These are phyloP conservation scores for Hirtodrosophila alboralis DNA, from an alignment of 2,888 invertebrate species.

Conservation along the genomic window DNA sequence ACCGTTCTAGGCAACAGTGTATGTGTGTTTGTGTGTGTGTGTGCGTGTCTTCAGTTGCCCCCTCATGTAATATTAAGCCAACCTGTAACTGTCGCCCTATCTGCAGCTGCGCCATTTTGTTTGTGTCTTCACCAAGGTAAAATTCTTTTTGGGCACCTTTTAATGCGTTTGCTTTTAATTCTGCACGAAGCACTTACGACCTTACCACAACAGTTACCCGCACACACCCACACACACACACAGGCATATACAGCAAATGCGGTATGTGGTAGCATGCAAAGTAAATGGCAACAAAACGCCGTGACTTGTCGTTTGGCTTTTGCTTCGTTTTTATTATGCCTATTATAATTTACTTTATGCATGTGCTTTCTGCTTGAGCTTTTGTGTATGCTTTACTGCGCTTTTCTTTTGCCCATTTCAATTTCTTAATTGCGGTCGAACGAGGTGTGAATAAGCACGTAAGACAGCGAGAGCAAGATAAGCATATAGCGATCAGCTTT, in stretches of 20 bases:
- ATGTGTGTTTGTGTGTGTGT: conserved; percentile 5
- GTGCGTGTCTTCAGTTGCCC: conserved; percentile 11
- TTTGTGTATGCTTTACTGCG: conserved; percentile 47
- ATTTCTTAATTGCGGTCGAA: conserved; percentile 70
- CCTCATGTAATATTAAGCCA: conserved; percentile 61
- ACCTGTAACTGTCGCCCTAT: conserved; percentile 54
- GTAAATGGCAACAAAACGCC: conserved; percentile 66
- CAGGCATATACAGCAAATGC: conserved; percentile 3
- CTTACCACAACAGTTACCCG: conserved; percentile 48
- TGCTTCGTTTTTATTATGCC: conserved; percentile 74
- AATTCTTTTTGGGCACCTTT: conserved; percentile 77
- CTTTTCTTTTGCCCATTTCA: conserved; percentile 45
- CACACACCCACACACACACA: conserved; percentile 7
- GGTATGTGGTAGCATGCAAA: conserved; percentile 46
- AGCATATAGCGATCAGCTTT: conserved; percentile 17
- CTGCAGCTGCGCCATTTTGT: conserved; percentile 74
- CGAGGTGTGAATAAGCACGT: conserved; percentile 12
- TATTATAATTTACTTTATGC: conserved; percentile 80
- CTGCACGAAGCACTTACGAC: conserved; percentile 69
- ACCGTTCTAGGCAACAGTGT: conserved; percentile 15
- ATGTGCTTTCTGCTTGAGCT: conserved; percentile 48
- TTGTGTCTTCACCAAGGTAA: conserved; percentile 66
- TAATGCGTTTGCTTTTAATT: conserved; percentile 78
- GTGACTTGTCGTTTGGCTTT: conserved; percentile 70
- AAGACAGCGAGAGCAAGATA: not conserved